These are phyloP conservation scores for Rotaria sp. DNA, from an alignment of 2,888 invertebrate genomes.

Conservation along the genomic window DNA sequence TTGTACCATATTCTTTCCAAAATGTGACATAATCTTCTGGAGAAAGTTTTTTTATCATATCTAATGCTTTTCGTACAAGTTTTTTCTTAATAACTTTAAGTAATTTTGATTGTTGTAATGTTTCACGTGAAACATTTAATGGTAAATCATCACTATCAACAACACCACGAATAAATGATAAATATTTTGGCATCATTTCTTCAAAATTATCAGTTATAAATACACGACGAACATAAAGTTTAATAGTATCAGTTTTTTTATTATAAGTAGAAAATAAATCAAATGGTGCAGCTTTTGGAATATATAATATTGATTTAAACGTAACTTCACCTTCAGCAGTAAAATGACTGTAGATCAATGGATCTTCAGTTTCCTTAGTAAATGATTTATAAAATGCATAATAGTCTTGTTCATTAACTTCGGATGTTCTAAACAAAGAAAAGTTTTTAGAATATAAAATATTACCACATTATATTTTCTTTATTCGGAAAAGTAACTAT, in stretches of 20 bases:
- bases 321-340: constrained; percentile 63
- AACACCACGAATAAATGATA: constrained; percentile 73
- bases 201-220: constrained; percentile 99
- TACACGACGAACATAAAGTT: constrained; percentile 88
- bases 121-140: constrained; percentile 95
- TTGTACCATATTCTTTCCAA: constrained; percentile 97
- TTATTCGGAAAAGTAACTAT: too few relatives aligned
- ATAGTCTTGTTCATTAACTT: constrained; percentile 88
- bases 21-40: constrained; percentile 92
- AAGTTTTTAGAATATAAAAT: too few relatives aligned
- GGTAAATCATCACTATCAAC: constrained; percentile 97
- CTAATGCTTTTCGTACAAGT: constrained; percentile 92
- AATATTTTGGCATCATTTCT: constrained; percentile 92
- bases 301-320: constrained; percentile 83
- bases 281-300: constrained; percentile 85
- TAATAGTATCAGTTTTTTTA: constrained; percentile 95
- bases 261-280: constrained; percentile 83
- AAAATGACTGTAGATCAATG: constrained; percentile 75
- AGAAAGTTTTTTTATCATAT: constrained; percentile 85
- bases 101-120: constrained; percentile 97
- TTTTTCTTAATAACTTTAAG: constrained; percentile 97
- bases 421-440: constrained; percentile 64
- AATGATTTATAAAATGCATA: constrained; percentile 96
- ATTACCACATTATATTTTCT: too few relatives aligned
- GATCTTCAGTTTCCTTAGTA: constrained; percentile 95